Base-by-base conservation (phyloP, 1,140 invertebrate genomes). In the Eumeta japonica region DNA sequence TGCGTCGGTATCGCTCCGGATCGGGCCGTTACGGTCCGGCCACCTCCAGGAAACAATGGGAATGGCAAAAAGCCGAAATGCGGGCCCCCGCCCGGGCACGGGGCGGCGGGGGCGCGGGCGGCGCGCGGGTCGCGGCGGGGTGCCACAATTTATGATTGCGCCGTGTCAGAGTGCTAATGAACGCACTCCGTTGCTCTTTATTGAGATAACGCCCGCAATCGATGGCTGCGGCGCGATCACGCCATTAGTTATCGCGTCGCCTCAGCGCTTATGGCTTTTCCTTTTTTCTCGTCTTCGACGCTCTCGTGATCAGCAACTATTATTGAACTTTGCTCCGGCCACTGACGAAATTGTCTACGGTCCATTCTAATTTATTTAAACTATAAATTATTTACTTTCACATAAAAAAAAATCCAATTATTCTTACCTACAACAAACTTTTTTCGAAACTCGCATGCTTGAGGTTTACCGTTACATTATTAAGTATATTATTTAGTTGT, bases 91-190 rank as follows among this genome's bases (percentile, higher is more conserved):
- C 37, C 48, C 57, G 59, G 61, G 62, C 60, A 66, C 37, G 41
- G 45, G 50, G 57, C 54, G 53, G 51, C 47, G 35, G 43, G 47
- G 29, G 48, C 47, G 50, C 55, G 55, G 59, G 50, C 57, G 51
- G 54, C 56, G 57, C 59, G 52, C 50, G 63, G 63, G 58, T 48
- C 60, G 62, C 51, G 54, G 57, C 62, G 31, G 17, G 18, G 37
- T 16, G 24, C 41, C 35, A 63, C 58, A 66, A 73, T 73, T 73
- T 73, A 73, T 70, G 65, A 70, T 70, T 65, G 50, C 59, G 52
- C 58, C 64, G 58, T 66, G 68, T 73, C 65, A 73, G 61, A 63
- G 68, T 65, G 62, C 60, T 73, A 73, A 73, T 70, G 68, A 70
- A 66, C 57, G 58, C 62, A 62, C 63, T 63, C 62, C 62, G 64